These are phyloP conservation scores for Laspeyria flexula DNA, from an alignment of 2,888 invertebrate genomes.

Conservation along the genomic window DNA sequence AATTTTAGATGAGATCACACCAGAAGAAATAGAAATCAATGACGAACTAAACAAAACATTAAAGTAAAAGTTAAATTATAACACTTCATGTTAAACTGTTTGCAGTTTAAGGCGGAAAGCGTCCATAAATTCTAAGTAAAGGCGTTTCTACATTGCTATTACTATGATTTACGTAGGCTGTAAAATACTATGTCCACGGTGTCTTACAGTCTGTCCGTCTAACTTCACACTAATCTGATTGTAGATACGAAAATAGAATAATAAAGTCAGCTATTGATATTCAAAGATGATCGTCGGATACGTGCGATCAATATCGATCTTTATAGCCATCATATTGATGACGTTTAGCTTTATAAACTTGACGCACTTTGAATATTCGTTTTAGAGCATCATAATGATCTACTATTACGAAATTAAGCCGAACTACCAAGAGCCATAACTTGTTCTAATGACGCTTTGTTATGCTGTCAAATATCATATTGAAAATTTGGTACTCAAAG, in stretches of 20 bases:
- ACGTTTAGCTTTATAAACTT: constrained; percentile 54
- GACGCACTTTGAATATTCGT: constrained; percentile 22
- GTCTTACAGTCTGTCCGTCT: constrained; percentile 31
- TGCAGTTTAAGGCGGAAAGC: constrained; percentile 25
- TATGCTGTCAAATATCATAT: no score
- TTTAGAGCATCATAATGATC: not conserved
- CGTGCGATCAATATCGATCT: constrained; percentile 73
- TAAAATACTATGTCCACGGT: constrained; percentile 19
- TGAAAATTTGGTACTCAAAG: no score
- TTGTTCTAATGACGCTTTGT: no score
- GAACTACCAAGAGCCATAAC: no score
- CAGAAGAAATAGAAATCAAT: not conserved
- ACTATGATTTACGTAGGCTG: constrained; percentile 26
- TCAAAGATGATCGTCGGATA: constrained; percentile 61
- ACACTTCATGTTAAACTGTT: constrained; percentile 19
- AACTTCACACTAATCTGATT: constrained; percentile 56
- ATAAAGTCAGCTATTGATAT: constrained; percentile 67
- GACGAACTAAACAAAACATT: not conserved
- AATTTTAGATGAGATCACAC: constrained; percentile 4
- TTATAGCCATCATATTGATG: constrained; percentile 60
- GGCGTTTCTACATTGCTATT: constrained; percentile 8
- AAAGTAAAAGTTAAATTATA: constrained; percentile 2
- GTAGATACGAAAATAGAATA: constrained; percentile 61
- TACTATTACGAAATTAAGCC: not conserved
- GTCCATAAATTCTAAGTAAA: constrained; percentile 25